A percentile compares a stretch with the other conserved stretches of the same genome.
Evolutionary conservation across 2,797 vertebrate genomes (phyloP).

Genomic region (Poeciliopsis infans): DNA sequence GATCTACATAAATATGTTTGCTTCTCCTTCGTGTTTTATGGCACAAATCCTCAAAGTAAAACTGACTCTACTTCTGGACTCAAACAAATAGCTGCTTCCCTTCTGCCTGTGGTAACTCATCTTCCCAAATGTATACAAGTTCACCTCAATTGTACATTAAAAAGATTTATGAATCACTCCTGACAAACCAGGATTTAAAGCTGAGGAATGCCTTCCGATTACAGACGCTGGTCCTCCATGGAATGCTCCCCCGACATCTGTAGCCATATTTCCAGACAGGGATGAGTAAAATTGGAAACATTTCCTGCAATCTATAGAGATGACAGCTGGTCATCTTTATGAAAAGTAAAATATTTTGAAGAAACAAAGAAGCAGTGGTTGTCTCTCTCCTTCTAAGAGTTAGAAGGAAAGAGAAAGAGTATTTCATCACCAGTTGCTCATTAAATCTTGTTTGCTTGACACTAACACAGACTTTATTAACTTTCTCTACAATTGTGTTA

Average conservation of each 20-base stretch:
- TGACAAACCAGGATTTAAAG: slow-evolving; percentile 63
- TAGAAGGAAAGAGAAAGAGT: slow-evolving; percentile 29
- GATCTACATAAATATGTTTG: neutral
- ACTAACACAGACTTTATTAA: slow-evolving; percentile 33
- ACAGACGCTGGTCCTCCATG: slow-evolving; percentile 63
- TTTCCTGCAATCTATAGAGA: slow-evolving; percentile 68
- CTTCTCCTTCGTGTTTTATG: slow-evolving; percentile 45
- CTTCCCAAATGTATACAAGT: slow-evolving; percentile 50
- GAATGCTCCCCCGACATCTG: slow-evolving; percentile 76
- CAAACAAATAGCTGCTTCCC: slow-evolving; percentile 33
- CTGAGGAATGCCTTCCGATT: slow-evolving; percentile 64
- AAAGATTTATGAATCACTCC: slow-evolving; percentile 54
- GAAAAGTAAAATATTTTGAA: slow-evolving; percentile 47
- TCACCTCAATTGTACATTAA: slow-evolving; percentile 57
- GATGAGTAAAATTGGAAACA: slow-evolving; percentile 69
- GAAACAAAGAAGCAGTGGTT: slow-evolving; percentile 30
- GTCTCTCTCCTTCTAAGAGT: slow-evolving; percentile 51
- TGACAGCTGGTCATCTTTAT: slow-evolving; percentile 61
- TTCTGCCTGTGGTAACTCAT: slow-evolving; percentile 36
- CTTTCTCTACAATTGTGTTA: slow-evolving; percentile 35
- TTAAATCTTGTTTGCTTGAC: slow-evolving; percentile 40
- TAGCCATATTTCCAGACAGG: slow-evolving; percentile 51
- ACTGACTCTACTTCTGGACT: slow-evolving; percentile 20
- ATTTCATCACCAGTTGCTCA: slow-evolving; percentile 56
- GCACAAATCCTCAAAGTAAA: slow-evolving; percentile 31